Conservation (phyloP, 2,888 invertebrate genomes). For the Hirtodrosophila trivittata region DNA sequence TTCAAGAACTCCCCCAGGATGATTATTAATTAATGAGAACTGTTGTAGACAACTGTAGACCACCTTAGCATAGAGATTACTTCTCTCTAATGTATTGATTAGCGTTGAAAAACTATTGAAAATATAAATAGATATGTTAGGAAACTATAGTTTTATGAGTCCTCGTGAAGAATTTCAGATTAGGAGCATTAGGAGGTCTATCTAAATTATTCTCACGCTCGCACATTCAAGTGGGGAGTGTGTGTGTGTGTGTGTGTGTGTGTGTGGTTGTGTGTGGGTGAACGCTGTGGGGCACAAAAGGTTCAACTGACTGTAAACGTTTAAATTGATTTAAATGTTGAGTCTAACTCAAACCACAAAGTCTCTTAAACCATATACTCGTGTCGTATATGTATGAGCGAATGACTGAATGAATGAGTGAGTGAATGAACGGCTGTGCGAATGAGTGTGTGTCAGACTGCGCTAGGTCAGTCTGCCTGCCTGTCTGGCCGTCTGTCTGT, state of each 20-base stretch:
- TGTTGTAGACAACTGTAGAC: too few relatives aligned
- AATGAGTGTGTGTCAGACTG: slow-evolving; percentile 25
- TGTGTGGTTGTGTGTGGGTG: slow-evolving; percentile 9
- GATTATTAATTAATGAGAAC: too few relatives aligned
- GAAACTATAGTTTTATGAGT: too few relatives aligned
- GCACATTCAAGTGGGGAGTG: too few relatives aligned
- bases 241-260: background rate
- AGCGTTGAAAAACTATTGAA: too few relatives aligned
- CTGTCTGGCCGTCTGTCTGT: slow-evolving; percentile 2
- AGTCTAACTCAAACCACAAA: slow-evolving; percentile 60
- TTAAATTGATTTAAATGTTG: slow-evolving; percentile 77
- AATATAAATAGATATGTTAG: too few relatives aligned
- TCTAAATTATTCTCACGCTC: too few relatives aligned
- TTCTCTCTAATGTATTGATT: too few relatives aligned
- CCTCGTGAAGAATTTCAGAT: too few relatives aligned
- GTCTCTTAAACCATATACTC: too few relatives aligned
- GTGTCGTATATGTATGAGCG: slow-evolving; percentile 29
- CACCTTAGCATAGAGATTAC: too few relatives aligned
- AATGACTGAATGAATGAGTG: slow-evolving; percentile 28
- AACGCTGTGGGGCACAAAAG: slow-evolving; percentile 54
- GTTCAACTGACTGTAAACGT: slow-evolving; percentile 76
- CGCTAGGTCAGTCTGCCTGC: slow-evolving; percentile 29
- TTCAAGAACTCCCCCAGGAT: too few relatives aligned
- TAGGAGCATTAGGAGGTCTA: background rate
- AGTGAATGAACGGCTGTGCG: slow-evolving; percentile 10